phyloP scores from a whole-genome alignment of 92 coral and sea anemone species.

The Nematostella vectensis region DNA sequence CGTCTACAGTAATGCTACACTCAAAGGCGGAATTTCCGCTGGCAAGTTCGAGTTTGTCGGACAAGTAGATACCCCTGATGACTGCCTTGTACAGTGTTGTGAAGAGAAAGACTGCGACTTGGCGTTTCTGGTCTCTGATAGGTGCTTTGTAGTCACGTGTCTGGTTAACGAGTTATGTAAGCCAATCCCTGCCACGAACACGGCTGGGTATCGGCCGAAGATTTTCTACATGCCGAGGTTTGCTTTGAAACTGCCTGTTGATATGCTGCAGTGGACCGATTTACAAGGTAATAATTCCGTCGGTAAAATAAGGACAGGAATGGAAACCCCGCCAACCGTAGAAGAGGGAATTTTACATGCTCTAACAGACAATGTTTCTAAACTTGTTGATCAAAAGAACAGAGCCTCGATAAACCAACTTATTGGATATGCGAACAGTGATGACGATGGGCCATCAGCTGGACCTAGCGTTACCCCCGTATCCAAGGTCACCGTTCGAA shows the following conservation, averaged over 20 bases:
- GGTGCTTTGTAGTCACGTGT: slow-evolving; percentile 65
- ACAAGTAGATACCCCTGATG: slow-evolving; percentile 31
- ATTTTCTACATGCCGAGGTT: slow-evolving; percentile 34
- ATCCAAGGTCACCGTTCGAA: no score
- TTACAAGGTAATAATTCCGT: no score
- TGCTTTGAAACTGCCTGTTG: neutral
- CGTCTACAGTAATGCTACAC: slow-evolving; percentile 44
- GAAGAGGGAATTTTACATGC: no score
- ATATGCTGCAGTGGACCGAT: neutral
- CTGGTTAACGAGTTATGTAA: slow-evolving; percentile 27
- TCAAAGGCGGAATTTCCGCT: slow-evolving; percentile 66
- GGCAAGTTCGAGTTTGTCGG: slow-evolving; percentile 67
- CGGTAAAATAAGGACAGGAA: no score
- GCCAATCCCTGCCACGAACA: slow-evolving; percentile 32
- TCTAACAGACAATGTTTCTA: no score
- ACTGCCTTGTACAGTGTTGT: slow-evolving; percentile 68
- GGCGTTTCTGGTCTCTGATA: slow-evolving; percentile 63
- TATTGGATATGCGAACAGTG: no score
- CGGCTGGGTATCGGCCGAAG: slow-evolving; percentile 34
- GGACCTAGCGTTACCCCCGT: no score
- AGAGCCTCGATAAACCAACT: no score
- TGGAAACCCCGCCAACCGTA: no score
- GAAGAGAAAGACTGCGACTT: slow-evolving; percentile 40
- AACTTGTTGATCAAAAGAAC: no score
- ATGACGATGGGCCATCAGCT: no score